Percentiles rank a stretch among this genome's conserved stretches.
Conservation (phyloP, 2,797 vertebrate species). For the Acanthiza pusilla region DNA sequence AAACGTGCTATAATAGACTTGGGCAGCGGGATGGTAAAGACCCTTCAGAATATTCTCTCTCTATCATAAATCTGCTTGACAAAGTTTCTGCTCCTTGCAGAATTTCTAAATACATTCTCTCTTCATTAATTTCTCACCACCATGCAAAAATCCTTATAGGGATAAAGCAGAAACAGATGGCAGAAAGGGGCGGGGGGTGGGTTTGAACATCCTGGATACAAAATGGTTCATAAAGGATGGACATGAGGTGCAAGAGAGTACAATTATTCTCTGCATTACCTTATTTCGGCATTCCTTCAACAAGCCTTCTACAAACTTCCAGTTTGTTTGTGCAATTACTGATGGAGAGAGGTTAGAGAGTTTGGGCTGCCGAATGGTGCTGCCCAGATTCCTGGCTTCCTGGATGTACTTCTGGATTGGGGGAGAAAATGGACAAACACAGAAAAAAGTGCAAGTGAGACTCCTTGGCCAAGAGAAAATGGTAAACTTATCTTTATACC, state of each 20-base stretch:
- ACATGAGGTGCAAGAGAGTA: not conserved
- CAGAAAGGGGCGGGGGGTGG: not conserved
- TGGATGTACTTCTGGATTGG: conserved; percentile 93
- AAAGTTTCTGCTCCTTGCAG: not conserved
- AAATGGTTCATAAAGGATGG: not conserved
- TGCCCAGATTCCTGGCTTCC: conserved; percentile 95
- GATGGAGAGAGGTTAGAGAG: conserved; percentile 97
- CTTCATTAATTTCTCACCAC: not conserved
- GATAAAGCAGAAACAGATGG: not conserved
- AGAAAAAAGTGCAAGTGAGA: conserved; percentile 17
- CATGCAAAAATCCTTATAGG: not conserved
- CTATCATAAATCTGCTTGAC: not conserved
- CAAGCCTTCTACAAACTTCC: conserved; percentile 98
- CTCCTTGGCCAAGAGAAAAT: not conserved
- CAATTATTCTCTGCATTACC: conserved; percentile 69
- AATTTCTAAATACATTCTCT: not conserved
- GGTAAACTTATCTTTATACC: not conserved
- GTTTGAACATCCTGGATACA: not conserved
- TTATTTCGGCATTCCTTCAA: conserved; percentile 97
- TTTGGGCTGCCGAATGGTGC: conserved; percentile 94
- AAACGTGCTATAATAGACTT: not conserved
- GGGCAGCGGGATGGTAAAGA: not conserved
- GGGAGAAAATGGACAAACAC: not conserved
- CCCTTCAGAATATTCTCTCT: not conserved
- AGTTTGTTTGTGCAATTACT: conserved; percentile 98